phyloP scores from a whole-genome alignment of 2,113 vertebrate genomes.

The Dicrurus megarhynchus region DNA sequence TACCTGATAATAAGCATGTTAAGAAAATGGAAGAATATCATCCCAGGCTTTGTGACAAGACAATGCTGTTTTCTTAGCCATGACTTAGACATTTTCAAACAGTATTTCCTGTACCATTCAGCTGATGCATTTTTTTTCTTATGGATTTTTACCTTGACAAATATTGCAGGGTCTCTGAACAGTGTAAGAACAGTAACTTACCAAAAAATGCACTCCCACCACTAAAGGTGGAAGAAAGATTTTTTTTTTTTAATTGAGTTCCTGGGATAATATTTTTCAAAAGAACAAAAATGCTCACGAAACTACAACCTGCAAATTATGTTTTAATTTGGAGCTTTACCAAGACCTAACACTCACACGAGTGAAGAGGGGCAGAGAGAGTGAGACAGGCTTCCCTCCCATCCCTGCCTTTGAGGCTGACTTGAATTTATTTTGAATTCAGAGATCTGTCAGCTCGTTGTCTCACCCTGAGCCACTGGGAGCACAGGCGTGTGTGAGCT shows the following conservation, averaged over 20 bases:
- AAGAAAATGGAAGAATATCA: not conserved
- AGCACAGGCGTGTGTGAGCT: not conserved
- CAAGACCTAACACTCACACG: not conserved
- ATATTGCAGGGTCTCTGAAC: not conserved
- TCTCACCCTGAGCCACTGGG: constrained; percentile 14
- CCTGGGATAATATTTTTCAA: not conserved
- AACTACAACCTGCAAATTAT: not conserved
- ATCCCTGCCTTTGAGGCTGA: not conserved
- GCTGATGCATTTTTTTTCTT: not conserved
- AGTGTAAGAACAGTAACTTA: not conserved
- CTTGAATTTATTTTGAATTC: constrained; percentile 21
- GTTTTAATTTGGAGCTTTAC: not conserved
- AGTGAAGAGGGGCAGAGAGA: not conserved
- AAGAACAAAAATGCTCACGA: not conserved
- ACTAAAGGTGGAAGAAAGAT: not conserved
- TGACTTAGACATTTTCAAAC: not conserved
- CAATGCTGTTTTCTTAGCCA: not conserved
- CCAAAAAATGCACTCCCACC: not conserved
- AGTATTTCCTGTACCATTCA: not conserved
- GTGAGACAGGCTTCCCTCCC: not conserved
- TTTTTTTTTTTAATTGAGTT: not conserved
- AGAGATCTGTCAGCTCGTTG: constrained; percentile 8
- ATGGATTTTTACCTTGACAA: not conserved
- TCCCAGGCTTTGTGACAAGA: not conserved
- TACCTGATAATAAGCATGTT: not conserved